Conservation (phyloP, 2,888 invertebrate species). For the Agrypnus murinus region DNA sequence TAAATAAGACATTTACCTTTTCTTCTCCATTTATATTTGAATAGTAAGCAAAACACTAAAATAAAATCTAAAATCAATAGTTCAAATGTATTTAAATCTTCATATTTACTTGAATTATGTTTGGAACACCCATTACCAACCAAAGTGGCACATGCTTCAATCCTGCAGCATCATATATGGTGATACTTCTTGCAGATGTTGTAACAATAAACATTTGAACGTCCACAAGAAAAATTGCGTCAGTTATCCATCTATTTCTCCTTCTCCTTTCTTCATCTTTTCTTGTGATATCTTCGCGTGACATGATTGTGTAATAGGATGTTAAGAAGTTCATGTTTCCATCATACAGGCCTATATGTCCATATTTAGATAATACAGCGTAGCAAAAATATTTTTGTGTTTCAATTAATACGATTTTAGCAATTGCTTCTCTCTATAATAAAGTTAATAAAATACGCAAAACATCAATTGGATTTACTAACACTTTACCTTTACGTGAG, state of each 20-base stretch:
- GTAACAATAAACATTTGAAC: conserved; percentile 74
- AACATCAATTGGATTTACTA: conserved; percentile 11
- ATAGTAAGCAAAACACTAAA: conserved; percentile 73
- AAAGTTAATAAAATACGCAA: conserved; percentile 48
- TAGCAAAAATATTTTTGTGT: conserved; percentile 77
- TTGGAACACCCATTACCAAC: conserved; percentile 75
- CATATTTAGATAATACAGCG: conserved; percentile 75
- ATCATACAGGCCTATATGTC: conserved; percentile 76
- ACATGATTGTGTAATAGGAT: conserved; percentile 74
- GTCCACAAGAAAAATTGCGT: conserved; percentile 76
- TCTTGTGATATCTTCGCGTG: conserved; percentile 71
- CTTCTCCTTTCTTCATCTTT: conserved; percentile 68
- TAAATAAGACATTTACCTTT: conserved; percentile 69
- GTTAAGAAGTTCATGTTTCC: conserved; percentile 73
- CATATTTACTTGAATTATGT: conserved; percentile 73
- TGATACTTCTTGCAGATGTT: conserved; percentile 76
- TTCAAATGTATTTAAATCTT: background rate
- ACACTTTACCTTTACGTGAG: conserved; percentile 64
- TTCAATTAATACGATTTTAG: conserved; percentile 76
- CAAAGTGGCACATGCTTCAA: conserved; percentile 75
- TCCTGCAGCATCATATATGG: conserved; percentile 76
- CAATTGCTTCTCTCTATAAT: conserved; percentile 75
- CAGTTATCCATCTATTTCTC: conserved; percentile 77
- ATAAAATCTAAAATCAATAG: conserved; percentile 47
- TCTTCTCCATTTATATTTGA: conserved; percentile 58